Evolutionary conservation across 2,888 invertebrate species (phyloP).

Genomic region (Ligdia adustata): DNA sequence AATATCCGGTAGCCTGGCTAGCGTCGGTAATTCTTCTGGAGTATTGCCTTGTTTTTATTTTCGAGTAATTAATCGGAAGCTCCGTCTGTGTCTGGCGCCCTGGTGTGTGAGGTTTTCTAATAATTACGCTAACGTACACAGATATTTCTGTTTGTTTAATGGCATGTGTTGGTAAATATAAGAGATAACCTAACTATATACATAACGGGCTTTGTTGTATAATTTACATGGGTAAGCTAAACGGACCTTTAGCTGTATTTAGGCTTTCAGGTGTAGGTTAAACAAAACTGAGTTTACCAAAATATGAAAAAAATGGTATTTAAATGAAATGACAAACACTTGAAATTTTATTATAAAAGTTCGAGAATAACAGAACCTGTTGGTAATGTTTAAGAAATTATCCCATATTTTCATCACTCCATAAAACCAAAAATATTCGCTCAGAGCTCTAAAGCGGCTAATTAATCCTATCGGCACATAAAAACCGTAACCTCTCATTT

Average conservation of each 20-base stretch:
- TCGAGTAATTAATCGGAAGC: conserved; percentile 68
- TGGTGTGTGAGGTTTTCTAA: conserved; percentile 36
- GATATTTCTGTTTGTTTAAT: too few relatives aligned
- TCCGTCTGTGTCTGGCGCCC: conserved; percentile 54
- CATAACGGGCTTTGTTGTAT: too few relatives aligned
- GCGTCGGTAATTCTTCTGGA: conserved; percentile 74
- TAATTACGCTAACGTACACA: conserved; percentile 3
- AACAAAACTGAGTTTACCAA: too few relatives aligned
- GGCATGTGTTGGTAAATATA: too few relatives aligned
- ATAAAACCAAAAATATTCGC: conserved; percentile 19
- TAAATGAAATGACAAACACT: too few relatives aligned
- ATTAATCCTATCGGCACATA: conserved; percentile 18
- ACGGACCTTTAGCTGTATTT: too few relatives aligned
- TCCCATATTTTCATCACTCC: neutral
- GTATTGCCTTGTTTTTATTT: conserved; percentile 74
- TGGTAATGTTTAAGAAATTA: conserved; percentile 3
- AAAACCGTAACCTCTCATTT: conserved; percentile 4
- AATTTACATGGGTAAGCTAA: too few relatives aligned
- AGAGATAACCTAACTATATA: too few relatives aligned
- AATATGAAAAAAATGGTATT: too few relatives aligned
- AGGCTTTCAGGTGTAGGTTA: too few relatives aligned
- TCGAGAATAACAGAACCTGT: too few relatives aligned
- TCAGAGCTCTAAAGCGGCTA: conserved; percentile 4
- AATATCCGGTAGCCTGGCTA: conserved; percentile 79
- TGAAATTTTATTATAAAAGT: too few relatives aligned